Conservation (phyloP, 2,888 invertebrate species). For the Keiferia lycopersicella region DNA sequence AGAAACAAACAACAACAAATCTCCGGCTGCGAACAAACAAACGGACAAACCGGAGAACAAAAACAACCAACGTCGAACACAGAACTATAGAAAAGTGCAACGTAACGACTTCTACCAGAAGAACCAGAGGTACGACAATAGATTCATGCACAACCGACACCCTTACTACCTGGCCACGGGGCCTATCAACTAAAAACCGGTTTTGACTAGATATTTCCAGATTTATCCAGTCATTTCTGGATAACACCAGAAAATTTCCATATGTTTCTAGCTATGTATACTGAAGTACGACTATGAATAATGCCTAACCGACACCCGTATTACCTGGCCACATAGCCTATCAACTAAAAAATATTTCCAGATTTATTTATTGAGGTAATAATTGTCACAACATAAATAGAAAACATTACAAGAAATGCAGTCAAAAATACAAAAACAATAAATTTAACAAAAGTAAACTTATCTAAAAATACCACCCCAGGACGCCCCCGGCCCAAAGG, state of each 20-base stretch:
- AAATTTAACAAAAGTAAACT: no score
- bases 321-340: not conserved
- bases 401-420: no score
- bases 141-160: constrained; percentile 67
- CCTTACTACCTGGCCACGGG: constrained; percentile 75
- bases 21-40: constrained; percentile 46
- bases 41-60: constrained; percentile 47
- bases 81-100: constrained; percentile 67
- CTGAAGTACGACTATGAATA: no score
- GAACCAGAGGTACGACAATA: constrained; percentile 68
- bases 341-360: not conserved
- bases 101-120: constrained; percentile 66
- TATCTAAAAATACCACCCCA: no score
- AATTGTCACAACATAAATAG: no score
- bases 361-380: no score
- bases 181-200: constrained; percentile 64
- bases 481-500: no score
- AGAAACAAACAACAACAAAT: constrained; percentile 37
- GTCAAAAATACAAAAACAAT: no score
- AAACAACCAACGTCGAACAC: constrained; percentile 59
- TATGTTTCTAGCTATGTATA: not conserved
- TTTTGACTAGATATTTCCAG: not conserved
- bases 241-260: not conserved
- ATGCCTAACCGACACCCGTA: not conserved
- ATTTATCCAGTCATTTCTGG: not conserved